A percentile compares a stretch with the other conserved stretches of the same genome.
phyloP scores from a whole-genome alignment of 2,797 vertebrate species.

The Calcarius lapponicus region DNA sequence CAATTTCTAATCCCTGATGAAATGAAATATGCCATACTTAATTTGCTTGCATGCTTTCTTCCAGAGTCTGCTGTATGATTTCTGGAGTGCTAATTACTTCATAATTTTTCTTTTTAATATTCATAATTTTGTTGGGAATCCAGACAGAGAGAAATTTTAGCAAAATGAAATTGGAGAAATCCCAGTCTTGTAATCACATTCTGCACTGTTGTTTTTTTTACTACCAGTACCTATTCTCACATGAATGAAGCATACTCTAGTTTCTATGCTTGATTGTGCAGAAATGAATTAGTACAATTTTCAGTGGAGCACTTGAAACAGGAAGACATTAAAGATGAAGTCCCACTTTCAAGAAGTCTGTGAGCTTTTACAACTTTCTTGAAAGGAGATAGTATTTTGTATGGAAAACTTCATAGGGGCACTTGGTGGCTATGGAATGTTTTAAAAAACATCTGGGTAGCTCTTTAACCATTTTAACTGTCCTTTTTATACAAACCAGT shows the following conservation, averaged over 20 bases:
- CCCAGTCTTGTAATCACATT: background rate
- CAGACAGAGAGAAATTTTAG: background rate
- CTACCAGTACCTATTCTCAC: background rate
- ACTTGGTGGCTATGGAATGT: accelerated
- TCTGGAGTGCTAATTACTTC: background rate
- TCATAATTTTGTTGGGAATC: background rate
- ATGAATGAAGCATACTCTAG: background rate
- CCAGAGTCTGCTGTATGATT: background rate
- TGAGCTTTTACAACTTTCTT: background rate
- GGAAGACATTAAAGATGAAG: background rate
- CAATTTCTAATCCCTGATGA: background rate
- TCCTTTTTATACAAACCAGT: background rate
- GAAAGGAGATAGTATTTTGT: background rate
- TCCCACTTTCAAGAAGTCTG: background rate
- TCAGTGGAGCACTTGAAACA: background rate
- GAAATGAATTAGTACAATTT: background rate
- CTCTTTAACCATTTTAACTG: background rate
- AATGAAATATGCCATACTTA: background rate
- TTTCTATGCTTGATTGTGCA: background rate
- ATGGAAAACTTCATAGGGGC: background rate
- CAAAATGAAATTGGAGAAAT: background rate
- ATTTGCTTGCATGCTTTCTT: background rate
- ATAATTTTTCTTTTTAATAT: background rate
- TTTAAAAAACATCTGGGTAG: background rate
- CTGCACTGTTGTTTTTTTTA: background rate